phyloP scores from a whole-genome alignment of 1,140 invertebrate species.

The Sitodiplosis mosellana region DNA sequence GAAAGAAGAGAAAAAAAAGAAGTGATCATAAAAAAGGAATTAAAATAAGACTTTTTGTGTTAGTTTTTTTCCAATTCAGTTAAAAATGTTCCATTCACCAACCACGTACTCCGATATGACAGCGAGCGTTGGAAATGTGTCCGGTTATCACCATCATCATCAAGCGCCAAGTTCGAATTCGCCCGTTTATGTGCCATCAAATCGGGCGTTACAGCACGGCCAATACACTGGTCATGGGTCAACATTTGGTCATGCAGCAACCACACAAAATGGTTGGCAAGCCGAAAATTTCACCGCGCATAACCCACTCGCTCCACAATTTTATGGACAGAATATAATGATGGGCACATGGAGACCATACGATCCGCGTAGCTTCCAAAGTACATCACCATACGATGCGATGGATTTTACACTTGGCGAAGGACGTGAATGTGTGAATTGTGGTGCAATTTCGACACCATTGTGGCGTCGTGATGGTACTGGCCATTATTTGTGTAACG shows the following conservation, averaged over 20 bases:
- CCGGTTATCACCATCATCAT: constrained; percentile 23
- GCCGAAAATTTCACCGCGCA: constrained; percentile 19
- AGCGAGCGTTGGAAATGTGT: constrained; percentile 21
- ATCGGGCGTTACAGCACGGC: constrained; percentile 23
- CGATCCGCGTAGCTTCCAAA: constrained; percentile 49
- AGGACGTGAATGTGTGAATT: constrained; percentile 90
- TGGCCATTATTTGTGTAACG: constrained; percentile 96
- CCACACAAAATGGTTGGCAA: constrained; percentile 17
- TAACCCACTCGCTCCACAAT: constrained; percentile 32
- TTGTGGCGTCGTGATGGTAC: constrained; percentile 90
- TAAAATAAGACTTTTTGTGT: too few relatives aligned
- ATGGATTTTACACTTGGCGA: constrained; percentile 72
- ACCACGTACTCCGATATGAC: constrained; percentile 20
- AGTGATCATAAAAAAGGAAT: too few relatives aligned
- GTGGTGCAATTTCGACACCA: constrained; percentile 87
- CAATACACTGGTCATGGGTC: constrained; percentile 24
- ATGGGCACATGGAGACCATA: constrained; percentile 56
- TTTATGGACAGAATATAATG: constrained; percentile 59
- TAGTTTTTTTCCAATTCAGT: background rate
- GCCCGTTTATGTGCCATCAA: constrained; percentile 33
- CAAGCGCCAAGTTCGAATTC: constrained; percentile 23
- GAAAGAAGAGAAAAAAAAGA: too few relatives aligned
- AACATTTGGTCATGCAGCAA: constrained; percentile 15
- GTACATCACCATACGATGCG: constrained; percentile 54
- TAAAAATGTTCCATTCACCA: constrained; percentile 18